phyloP scores from a whole-genome alignment of 2,113 vertebrate species.

The Castor canadensis region DNA sequence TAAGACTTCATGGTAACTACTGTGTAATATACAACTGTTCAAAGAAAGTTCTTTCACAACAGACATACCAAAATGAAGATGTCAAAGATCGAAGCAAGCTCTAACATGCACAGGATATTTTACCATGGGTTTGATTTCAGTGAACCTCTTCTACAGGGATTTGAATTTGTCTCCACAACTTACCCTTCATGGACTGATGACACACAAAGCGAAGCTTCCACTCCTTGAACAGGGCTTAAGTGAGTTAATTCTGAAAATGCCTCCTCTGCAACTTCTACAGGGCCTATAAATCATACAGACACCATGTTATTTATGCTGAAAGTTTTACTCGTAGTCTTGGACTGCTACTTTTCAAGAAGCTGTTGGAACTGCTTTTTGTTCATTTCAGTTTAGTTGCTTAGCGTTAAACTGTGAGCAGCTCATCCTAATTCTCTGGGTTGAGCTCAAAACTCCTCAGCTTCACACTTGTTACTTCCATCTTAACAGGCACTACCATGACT shows the following conservation, averaged over 20 bases:
- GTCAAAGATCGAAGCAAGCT: background rate
- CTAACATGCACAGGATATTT: background rate
- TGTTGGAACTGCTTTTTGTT: background rate
- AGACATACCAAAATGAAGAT: background rate
- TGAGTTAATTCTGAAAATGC: conserved; percentile 26
- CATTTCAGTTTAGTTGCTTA: background rate
- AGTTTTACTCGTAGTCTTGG: too few species aligned
- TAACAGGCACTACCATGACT: background rate
- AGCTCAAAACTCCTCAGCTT: background rate
- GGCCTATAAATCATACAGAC: conserved; percentile 65
- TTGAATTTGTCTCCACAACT: conserved; percentile 8
- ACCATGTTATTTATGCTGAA: background rate
- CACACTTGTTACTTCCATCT: background rate
- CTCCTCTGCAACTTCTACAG: conserved; percentile 56
- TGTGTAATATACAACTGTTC: background rate
- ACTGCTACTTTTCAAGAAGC: background rate
- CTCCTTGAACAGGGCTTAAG: conserved; percentile 44
- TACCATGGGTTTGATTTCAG: background rate
- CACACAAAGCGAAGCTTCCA: conserved; percentile 33
- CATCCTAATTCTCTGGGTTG: background rate
- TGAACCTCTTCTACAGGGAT: background rate
- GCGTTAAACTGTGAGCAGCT: background rate
- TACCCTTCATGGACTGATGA: conserved; percentile 72
- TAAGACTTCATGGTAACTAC: background rate
- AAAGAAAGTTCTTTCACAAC: background rate